Evolutionary conservation across 2,797 vertebrate species (phyloP).

Genomic region (Gadopsis bispinosus): DNA sequence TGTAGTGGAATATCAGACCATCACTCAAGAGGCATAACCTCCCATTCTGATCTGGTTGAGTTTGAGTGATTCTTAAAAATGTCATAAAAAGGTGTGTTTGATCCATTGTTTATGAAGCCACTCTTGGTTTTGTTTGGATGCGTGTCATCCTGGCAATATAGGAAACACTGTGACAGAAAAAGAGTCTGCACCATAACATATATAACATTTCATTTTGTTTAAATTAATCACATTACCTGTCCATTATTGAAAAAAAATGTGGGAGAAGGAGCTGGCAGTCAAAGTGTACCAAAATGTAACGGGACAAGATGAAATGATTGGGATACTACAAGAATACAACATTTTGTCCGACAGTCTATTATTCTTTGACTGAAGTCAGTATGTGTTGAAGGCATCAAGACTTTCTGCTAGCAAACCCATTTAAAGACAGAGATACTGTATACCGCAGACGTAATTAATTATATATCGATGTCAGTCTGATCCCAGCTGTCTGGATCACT

Average conservation of each 20-base stretch:
- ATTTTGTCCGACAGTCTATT: background rate
- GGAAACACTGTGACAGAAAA: background rate
- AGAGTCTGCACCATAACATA: too few species aligned
- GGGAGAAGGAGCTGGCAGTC: background rate
- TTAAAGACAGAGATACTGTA: background rate
- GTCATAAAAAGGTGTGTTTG: background rate
- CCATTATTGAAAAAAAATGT: background rate
- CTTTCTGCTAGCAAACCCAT: background rate
- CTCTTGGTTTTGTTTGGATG: background rate
- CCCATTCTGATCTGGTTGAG: background rate
- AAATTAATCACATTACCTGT: too few species aligned
- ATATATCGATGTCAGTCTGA: slow-evolving; percentile 9
- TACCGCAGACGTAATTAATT: slow-evolving; percentile 2
- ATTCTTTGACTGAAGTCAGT: background rate
- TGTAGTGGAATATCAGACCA: background rate
- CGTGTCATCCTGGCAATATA: background rate
- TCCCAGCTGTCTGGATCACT: background rate
- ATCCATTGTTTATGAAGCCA: background rate
- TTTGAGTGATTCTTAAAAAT: background rate
- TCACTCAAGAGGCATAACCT: background rate
- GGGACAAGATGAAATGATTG: background rate
- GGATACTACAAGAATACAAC: background rate
- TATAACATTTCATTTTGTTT: too few species aligned
- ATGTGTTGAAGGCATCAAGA: background rate
- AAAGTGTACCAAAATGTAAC: background rate